Conservation (phyloP, 2,888 invertebrate genomes). For the Ellobium chinense region DNA sequence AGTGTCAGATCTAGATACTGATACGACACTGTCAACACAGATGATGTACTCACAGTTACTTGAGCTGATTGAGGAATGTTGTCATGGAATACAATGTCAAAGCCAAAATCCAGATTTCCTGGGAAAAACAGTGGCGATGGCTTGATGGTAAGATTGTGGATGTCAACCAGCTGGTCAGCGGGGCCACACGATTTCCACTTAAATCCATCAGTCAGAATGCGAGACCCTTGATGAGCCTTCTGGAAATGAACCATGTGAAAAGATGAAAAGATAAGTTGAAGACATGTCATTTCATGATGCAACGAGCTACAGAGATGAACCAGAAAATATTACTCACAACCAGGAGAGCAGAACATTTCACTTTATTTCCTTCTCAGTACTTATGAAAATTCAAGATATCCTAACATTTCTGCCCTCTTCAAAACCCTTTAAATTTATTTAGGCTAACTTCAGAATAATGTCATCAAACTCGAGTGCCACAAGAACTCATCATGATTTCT, state of each 20-base stretch:
- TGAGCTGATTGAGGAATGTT: not conserved
- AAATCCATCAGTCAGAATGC: not conserved
- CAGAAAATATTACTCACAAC: no score
- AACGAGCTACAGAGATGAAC: no score
- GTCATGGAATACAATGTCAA: slow-evolving; percentile 35
- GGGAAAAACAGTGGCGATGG: slow-evolving; percentile 34
- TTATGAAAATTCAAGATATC: not conserved
- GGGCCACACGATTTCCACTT: slow-evolving; percentile 40
- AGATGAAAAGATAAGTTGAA: no score
- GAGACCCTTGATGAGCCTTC: no score
- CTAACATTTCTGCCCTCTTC: not conserved
- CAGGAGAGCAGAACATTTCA: not conserved
- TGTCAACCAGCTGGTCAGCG: slow-evolving; percentile 24
- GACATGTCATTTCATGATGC: no score
- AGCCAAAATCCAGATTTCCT: slow-evolving; percentile 33
- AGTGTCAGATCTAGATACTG: no score
- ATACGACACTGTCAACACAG: no score
- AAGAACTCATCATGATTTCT: no score
- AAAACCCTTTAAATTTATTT: no score
- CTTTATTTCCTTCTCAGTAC: not conserved
- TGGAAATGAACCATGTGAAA: no score
- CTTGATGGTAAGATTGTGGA: slow-evolving; percentile 16
- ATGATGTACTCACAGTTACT: slow-evolving; percentile 26
- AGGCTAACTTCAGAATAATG: no score
- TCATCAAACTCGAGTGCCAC: no score